phyloP scores from a whole-genome alignment of 1,140 invertebrate genomes.

The Dinothrombium tinctorium region DNA sequence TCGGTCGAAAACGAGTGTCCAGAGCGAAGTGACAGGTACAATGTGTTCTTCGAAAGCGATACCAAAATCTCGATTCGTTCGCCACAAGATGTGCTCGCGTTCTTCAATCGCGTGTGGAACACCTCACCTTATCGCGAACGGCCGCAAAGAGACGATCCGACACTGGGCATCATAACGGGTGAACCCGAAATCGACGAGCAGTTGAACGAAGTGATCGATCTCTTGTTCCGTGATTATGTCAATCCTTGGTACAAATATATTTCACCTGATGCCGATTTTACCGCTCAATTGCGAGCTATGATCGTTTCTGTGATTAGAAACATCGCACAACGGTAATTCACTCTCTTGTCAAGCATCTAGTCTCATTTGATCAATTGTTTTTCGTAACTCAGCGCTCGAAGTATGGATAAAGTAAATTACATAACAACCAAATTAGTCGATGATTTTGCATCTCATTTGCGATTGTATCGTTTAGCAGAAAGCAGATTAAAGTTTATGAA shows the following conservation, averaged over 20 bases:
- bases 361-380: slow-evolving; percentile 2
- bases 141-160: no score
- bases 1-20: not conserved
- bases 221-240: slow-evolving; percentile 43
- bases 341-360: not conserved
- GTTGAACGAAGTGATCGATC: slow-evolving; percentile 28
- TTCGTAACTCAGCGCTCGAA: slow-evolving; percentile 18
- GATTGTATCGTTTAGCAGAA: slow-evolving; percentile 46
- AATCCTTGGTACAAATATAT: slow-evolving; percentile 42
- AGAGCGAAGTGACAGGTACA: not conserved
- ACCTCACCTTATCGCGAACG: not conserved
- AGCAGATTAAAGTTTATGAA: slow-evolving; percentile 32
- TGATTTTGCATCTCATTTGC: slow-evolving; percentile 63
- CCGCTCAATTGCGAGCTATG: slow-evolving; percentile 26
- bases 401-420: slow-evolving; percentile 66
- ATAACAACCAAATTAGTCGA: slow-evolving; percentile 63
- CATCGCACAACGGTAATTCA: slow-evolving; percentile 30
- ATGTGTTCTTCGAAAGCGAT: not conserved
- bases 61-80: not conserved
- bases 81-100: not conserved
- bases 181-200: slow-evolving; percentile 42
- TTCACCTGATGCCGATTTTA: slow-evolving; percentile 29
- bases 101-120: not conserved
- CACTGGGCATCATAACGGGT: slow-evolving; percentile 27
- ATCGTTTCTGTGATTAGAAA: slow-evolving; percentile 28